Conservation (phyloP, 2,797 vertebrate genomes). For the Anabacerthia variegaticeps region DNA sequence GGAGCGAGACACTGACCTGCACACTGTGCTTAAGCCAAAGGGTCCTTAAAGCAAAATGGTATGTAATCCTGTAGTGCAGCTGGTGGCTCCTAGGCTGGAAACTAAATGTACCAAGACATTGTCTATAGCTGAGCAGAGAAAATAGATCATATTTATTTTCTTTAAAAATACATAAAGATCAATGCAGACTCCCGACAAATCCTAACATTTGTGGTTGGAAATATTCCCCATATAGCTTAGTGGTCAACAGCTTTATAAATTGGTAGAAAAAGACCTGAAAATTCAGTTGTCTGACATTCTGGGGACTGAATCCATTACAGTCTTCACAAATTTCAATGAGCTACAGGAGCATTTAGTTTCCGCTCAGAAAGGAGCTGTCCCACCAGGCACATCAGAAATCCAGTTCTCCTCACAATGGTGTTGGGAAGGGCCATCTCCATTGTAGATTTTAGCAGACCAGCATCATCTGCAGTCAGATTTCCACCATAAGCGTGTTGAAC, state of each 20-base stretch:
- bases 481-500: not conserved
- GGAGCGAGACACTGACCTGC: not conserved
- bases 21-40: not conserved
- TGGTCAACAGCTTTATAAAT: not conserved
- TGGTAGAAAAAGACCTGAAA: not conserved
- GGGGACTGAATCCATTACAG: not conserved
- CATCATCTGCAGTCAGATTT: not conserved
- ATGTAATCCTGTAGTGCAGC: not conserved
- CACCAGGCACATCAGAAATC: not conserved
- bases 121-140: not conserved
- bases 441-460: not conserved
- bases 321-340: not conserved
- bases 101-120: not conserved
- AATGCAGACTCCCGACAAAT: not conserved
- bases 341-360: not conserved
- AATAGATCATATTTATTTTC: not conserved
- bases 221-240: not conserved
- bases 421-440: not conserved
- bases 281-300: not conserved
- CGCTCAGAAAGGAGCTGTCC: not conserved
- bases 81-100: not conserved
- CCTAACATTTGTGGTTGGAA: not conserved
- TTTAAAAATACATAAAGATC: not conserved
- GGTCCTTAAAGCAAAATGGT: not conserved
- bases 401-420: not conserved